Base-by-base conservation (phyloP, 2,888 invertebrate genomes). In the Drosophila gaucha region DNA sequence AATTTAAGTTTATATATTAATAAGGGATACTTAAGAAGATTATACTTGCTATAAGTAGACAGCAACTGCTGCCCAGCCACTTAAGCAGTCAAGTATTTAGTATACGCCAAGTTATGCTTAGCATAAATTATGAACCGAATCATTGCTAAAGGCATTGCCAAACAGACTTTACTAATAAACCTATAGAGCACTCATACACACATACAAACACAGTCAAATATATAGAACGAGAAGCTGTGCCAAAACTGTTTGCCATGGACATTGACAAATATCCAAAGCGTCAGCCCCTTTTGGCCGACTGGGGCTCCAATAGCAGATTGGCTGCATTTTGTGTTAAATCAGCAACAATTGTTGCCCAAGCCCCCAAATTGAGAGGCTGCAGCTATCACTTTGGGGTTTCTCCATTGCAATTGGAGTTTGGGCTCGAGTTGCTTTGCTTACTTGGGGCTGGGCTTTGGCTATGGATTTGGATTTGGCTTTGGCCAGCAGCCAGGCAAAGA, bases 251-350 rank as follows among this genome's bases (percentile, higher is more conserved):
- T 49, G 50, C 63, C 50, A 20, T 60, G 55, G 66, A 70, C 80
- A 83, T 76, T 83, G 80, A 80, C 77, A 86, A 80, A 80, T 86
- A 76, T 75, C 67, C 79, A 79, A 75, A 66, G 67, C 60, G 58
- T 60, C 68, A 72, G 52, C 30, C 12, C 24, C 24, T 41, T 10
- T 24, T 20, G 38, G 59, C 47, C 39, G 38, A 20, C 60, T 24
- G 49, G 6, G 30, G 20, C 43, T 9, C 47, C 47, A 56, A 36
- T 38, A 60, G 57, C 55, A 70, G 73, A 86, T 80, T 80, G 84
- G 74, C 86, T 86, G 86, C 68, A 76, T 74, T 80, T 80, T 86
- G 65, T 83, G 86, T 83, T 83, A 74, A 80, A 70, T 80, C 84
- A 86, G 80, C 80, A 80, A 80, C 80, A 86, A 86, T 80, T 86